Evolutionary conservation across 1,140 invertebrate genomes (phyloP).

Genomic region (Cotesia glomerata): DNA sequence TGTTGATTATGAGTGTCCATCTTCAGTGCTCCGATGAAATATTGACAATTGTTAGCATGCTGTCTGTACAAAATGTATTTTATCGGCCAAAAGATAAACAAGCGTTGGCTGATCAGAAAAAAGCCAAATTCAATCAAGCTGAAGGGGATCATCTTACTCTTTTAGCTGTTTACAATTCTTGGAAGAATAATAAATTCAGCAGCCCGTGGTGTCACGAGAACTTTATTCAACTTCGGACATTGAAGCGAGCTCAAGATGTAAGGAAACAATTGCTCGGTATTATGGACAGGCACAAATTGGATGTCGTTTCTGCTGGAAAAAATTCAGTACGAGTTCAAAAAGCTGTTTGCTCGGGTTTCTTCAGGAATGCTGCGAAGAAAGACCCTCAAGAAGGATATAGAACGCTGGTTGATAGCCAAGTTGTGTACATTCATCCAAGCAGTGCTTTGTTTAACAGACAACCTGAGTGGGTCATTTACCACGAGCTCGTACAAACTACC

Average conservation of each 20-base stretch:
- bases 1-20: conserved; percentile 99
- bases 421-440: conserved; percentile 99
- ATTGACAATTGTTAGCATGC: conserved; percentile 97
- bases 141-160: conserved; percentile 98
- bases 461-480: conserved; percentile 98
- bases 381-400: conserved; percentile 99
- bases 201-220: conserved; percentile 99
- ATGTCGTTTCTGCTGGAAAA: conserved; percentile 95
- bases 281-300: conserved; percentile 97
- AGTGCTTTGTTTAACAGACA: conserved; percentile 97
- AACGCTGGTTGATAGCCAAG: conserved; percentile 96
- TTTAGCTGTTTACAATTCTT: conserved; percentile 97
- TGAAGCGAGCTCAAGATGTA: conserved; percentile 98
- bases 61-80: conserved; percentile 99
- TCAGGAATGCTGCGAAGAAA: conserved; percentile 98
- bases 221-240: conserved; percentile 96
- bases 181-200: conserved; percentile 99
- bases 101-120: conserved; percentile 97
- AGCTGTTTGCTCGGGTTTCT: conserved; percentile 98
- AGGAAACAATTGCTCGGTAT: conserved; percentile 97
- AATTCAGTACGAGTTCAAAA: conserved; percentile 96
- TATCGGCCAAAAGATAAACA: conserved; percentile 97
- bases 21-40: conserved; percentile 99
- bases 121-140: conserved; percentile 98
- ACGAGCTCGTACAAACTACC: conserved; percentile 98